Evolutionary conservation across 2,888 invertebrate genomes (phyloP), one percentile per base, ranked within the genome.

Genomic region (Ectropis crepuscularia): DNA sequence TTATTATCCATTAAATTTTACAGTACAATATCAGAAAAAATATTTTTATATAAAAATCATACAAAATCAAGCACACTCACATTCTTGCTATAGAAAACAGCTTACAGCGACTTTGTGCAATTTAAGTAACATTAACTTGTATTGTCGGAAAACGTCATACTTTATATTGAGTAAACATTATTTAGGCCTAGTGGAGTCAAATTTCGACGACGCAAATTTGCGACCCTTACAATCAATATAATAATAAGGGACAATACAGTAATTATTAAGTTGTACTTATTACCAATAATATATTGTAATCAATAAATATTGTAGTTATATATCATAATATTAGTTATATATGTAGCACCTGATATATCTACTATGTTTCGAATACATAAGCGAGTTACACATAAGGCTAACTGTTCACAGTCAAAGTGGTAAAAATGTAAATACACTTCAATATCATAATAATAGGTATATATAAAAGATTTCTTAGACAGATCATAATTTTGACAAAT

Each of bases 1-100:
- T 41, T 47, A 47, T 41, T 10, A 67, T 42, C 16, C 51, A 38
- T 48, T 37, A 48, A 49, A 86, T 53, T 45, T 62, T 69, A 69
- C 69, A 69, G 66, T 69, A 69, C 51, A 69, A 62, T 50, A 28
- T 28, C 16, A 28, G 16, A 28, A 28, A 28, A 28, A 28, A 28
- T 28, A 28, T 28, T 28, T 28, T 28, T 28, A 28, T 28, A 28
- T 28, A 28, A 28, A 28, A 28, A 28, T 28, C 16, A 28, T 28
- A 28, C 16, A 28, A n/a, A n/a, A n/a, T n/a, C n/a, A n/a, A 28
- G 16, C 16, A 28, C 16, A 28, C 16, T 28, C 16, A 28, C 16
- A 28, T 28, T 28, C 16, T 28, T 28, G 16, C 16, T 28, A 28
- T 28, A 28, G 16, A 28, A 28, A 28, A 28, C 16, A 28, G 16